Evolutionary conservation across 2,797 vertebrate genomes (phyloP), one percentile per base, ranked within the genome.

Genomic region (Ceyx erithaca): DNA sequence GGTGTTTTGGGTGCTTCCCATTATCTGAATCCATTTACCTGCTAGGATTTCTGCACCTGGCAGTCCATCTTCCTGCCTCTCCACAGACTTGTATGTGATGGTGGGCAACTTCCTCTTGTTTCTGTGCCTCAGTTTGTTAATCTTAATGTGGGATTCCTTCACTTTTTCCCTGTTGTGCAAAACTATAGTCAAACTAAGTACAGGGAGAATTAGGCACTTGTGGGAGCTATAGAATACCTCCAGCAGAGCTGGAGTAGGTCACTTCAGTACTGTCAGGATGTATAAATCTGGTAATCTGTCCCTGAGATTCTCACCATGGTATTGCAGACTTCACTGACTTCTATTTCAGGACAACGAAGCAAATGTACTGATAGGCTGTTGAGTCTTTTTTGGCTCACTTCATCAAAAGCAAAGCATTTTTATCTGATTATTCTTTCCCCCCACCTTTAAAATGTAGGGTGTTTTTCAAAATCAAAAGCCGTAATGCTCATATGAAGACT

Each of bases 401-500:
- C n/a, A 90, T 89, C 78, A 64, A 89, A 96, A 90, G 86, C 52
- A 67, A 85, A 80, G 78, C 84, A n/a, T 91, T 95, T 94, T 91
- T 82, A 89, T 86, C 70, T 90, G 59, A 31, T 30, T 51, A 82
- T 77, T 79, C 81, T 89, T 49, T 61, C 66, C 4, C 19, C 14
- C 8, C 61, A 4, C 19, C 40, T 89, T 93, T 71, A 80, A 76
- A 76, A 86, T 85, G 45, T 71, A 98, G 98, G 95, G 98, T 98
- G 57, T 99, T 99, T 97, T 98, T 98, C 95, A 99, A 98, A 97
- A 98, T 98, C 95, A 99, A 99, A 97, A 99, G 98, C 96, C 98
- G 98, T 48, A 99, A 99, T 10, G 98, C 98, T 22, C 98, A 99
- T 94, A 99, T 99, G 98, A 99, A 99, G 92, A 98, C 98, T 22